Percentiles rank a stretch among this genome's conserved stretches.
phyloP scores from a whole-genome alignment of 2,113 vertebrate species.

The Colistium nudipinnis region DNA sequence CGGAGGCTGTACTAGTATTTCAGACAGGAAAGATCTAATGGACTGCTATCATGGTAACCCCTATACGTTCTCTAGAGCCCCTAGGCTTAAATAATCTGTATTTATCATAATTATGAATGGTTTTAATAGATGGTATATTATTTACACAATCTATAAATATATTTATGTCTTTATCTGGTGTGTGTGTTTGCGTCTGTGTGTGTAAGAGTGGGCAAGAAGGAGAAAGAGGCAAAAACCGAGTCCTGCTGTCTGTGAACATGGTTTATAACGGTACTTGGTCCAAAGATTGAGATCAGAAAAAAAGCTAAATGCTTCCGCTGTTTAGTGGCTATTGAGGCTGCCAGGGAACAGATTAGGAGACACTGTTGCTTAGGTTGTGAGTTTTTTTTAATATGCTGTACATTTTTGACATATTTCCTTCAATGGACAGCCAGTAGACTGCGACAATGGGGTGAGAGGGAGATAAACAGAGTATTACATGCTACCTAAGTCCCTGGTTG shows the following conservation, averaged over 20 bases:
- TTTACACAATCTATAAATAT: not conserved
- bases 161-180: not conserved
- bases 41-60: constrained; percentile 1
- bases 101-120: not conserved
- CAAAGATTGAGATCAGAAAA: constrained; percentile 69
- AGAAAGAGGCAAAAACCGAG: constrained; percentile 13
- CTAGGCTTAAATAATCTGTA: constrained; percentile 7
- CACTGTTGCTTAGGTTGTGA: constrained; percentile 23
- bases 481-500: not conserved
- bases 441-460: constrained; percentile 3
- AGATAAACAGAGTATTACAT: not conserved
- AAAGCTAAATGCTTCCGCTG: constrained; percentile 72
- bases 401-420: constrained; percentile 52
- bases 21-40: constrained; percentile 25
- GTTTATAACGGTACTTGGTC: constrained; percentile 32
- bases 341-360: constrained; percentile 51
- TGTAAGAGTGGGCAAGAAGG: constrained; percentile 1
- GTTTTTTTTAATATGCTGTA: constrained; percentile 27
- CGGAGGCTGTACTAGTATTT: constrained; percentile 10
- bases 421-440: constrained; percentile 17
- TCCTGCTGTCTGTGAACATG: constrained; percentile 13
- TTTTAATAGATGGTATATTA: not conserved
- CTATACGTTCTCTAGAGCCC: constrained; percentile 1
- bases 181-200: not conserved
- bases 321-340: constrained; percentile 55